These are phyloP conservation scores for Ptychobarbus kaznakovi DNA, from an alignment of 2,797 vertebrate genomes.

Conservation along the genomic window DNA sequence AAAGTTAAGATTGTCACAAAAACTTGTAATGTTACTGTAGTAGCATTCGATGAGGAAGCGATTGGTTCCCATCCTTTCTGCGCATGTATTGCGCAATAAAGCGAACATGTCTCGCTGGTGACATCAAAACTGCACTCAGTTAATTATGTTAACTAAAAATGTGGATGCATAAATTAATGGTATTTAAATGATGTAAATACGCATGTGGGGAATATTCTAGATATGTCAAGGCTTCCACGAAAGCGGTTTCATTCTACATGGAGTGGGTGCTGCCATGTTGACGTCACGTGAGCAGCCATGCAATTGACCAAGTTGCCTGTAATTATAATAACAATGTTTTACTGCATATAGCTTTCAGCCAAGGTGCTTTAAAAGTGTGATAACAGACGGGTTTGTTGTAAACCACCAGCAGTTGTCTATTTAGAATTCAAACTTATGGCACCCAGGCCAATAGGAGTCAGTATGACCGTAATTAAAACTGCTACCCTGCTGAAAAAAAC, in stretches of 20 bases:
- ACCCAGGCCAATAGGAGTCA: background rate
- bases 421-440: background rate
- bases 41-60: background rate
- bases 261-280: background rate
- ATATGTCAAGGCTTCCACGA: background rate
- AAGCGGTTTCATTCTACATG: background rate
- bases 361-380: background rate
- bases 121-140: background rate
- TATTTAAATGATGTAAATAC: background rate
- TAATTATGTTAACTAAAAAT: background rate
- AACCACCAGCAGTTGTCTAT: background rate
- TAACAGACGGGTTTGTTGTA: background rate
- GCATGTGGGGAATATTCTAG: background rate
- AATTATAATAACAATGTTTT: background rate
- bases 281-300: conserved; percentile 17
- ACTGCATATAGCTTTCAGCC: background rate
- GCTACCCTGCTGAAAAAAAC: no score
- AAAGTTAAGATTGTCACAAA: conserved; percentile 19
- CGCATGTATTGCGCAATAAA: conserved; percentile 34
- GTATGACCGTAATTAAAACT: no score
- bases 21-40: background rate
- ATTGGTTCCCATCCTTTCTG: background rate
- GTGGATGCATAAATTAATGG: background rate
- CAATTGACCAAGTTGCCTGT: background rate
- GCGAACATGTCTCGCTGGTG: conserved; percentile 9